phyloP scores from a whole-genome alignment of 2,113 vertebrate genomes.

The Hemiprocne comata region DNA sequence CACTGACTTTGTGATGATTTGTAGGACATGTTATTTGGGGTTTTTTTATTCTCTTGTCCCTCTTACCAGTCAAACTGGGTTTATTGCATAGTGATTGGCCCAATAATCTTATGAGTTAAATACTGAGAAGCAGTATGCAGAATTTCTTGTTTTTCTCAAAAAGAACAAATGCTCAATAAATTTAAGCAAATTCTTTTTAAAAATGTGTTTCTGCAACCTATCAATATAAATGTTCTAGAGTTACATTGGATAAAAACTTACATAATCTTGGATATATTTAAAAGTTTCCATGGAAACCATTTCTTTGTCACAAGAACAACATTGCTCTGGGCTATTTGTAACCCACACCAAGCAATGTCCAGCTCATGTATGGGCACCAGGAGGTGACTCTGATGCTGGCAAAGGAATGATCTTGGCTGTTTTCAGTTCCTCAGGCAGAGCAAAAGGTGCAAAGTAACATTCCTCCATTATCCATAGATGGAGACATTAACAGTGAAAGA shows the following conservation, averaged over 20 bases:
- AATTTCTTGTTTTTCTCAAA: conserved; percentile 14
- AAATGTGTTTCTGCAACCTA: conserved; percentile 36
- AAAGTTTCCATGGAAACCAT: conserved; percentile 64
- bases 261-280: conserved; percentile 60
- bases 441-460: neutral
- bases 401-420: neutral
- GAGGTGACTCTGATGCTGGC: neutral
- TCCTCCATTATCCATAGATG: neutral
- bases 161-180: conserved; percentile 20
- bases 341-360: conserved; percentile 20
- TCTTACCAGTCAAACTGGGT: neutral
- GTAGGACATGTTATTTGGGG: neutral
- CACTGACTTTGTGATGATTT: neutral
- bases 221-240: conserved; percentile 40
- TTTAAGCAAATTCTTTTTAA: conserved; percentile 26
- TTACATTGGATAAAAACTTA: conserved; percentile 54
- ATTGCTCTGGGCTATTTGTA: conserved; percentile 28
- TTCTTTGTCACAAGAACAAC: conserved; percentile 59
- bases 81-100: neutral
- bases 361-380: neutral
- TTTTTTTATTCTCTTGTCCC: neutral
- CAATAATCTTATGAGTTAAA: neutral
- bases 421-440: neutral
- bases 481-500: neutral
- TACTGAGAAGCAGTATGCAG: neutral